These are phyloP conservation scores for Caenorhabditis angaria DNA, from an alignment of 2,888 invertebrate genomes.

Conservation along the genomic window DNA sequence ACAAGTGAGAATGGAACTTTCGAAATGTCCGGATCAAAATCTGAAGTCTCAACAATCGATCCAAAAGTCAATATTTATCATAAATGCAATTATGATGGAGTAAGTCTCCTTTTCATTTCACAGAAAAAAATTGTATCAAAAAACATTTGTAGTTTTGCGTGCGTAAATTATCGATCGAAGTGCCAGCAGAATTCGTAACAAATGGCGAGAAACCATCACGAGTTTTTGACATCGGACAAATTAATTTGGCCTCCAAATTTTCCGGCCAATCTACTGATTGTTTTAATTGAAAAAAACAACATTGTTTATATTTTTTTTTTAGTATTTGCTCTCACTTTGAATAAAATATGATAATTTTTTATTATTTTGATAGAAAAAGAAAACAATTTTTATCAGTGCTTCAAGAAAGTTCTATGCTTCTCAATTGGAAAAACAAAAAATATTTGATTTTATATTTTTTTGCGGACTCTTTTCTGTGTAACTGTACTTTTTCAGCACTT, in stretches of 20 bases:
- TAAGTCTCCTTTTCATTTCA: constrained; percentile 8
- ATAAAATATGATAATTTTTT: no score
- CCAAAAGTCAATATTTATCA: constrained; percentile 56
- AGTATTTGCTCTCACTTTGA: no score
- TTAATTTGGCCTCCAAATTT: constrained; percentile 65
- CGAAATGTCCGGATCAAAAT: constrained; percentile 53
- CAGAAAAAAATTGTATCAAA: neutral
- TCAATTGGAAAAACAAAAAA: no score
- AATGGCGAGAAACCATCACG: constrained; percentile 46
- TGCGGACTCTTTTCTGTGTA: no score
- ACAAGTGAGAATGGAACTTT: constrained; percentile 61
- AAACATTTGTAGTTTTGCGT: constrained; percentile 38
- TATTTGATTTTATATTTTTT: no score
- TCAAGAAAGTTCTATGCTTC: no score
- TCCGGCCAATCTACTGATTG: constrained; percentile 63
- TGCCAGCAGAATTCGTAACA: constrained; percentile 49
- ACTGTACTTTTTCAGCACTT: no score
- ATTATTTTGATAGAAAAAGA: no score
- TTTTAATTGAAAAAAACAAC: constrained; percentile 49
- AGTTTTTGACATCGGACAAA: constrained; percentile 50
- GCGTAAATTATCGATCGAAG: constrained; percentile 48
- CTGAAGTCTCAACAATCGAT: constrained; percentile 52
- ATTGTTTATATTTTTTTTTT: neutral
- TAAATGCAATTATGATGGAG: constrained; percentile 53
- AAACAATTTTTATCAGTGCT: no score